Evolutionary conservation across 2,113 vertebrate species (phyloP).

Genomic region (Neotragus pygmaeus): DNA sequence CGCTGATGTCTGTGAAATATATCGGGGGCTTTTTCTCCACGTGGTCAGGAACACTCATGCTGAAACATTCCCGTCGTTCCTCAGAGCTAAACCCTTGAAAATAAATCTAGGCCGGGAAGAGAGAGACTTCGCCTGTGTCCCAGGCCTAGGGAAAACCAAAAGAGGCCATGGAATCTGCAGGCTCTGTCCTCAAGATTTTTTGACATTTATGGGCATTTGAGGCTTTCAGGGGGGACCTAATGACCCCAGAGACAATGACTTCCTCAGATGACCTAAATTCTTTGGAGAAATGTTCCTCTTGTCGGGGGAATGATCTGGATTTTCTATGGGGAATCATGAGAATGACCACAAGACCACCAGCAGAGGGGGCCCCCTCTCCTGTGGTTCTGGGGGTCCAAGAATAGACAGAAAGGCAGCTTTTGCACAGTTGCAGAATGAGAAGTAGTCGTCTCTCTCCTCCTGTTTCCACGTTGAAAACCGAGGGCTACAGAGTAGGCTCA

Average conservation of each 20-base stretch:
- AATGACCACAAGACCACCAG: fast-evolving
- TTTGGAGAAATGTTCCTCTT: not conserved
- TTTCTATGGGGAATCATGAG: not conserved
- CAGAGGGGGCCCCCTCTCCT: fast-evolving
- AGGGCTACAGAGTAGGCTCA: not conserved
- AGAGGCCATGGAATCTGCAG: not conserved
- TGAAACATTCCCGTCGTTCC: conserved; percentile 22
- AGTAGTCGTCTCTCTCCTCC: not conserved
- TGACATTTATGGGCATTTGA: not conserved
- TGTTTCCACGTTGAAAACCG: not conserved
- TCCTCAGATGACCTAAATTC: not conserved
- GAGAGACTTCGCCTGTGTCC: not conserved
- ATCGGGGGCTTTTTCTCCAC: not conserved
- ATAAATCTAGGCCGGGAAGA: not conserved
- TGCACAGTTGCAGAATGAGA: not conserved
- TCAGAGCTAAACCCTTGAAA: conserved; percentile 14
- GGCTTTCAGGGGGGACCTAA: not conserved
- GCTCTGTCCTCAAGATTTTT: fast-evolving
- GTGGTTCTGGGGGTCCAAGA: not conserved
- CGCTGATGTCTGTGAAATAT: not conserved
- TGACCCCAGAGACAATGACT: fast-evolving
- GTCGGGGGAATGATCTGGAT: not conserved
- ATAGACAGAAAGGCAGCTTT: not conserved
- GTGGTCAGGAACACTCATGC: conserved; percentile 39
- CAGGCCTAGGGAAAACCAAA: not conserved